These are phyloP conservation scores for Chaetophractus vellerosus DNA, from an alignment of 2,797 vertebrate genomes.

Conservation along the genomic window DNA sequence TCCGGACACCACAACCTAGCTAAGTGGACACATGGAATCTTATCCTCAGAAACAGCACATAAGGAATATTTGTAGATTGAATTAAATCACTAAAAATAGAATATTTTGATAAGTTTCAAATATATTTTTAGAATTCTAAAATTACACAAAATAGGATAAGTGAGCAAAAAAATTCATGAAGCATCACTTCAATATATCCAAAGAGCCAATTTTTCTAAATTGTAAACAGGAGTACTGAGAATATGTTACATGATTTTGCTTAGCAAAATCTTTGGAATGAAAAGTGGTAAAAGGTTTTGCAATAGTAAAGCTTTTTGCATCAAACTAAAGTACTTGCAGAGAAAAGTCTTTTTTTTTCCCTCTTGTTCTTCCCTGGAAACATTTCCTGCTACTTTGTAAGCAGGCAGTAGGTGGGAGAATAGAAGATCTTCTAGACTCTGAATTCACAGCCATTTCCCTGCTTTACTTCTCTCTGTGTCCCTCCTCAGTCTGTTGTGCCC, in stretches of 20 bases:
- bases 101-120: background rate
- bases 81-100: background rate
- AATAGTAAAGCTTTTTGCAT: background rate
- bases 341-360: background rate
- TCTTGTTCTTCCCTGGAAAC: background rate
- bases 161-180: background rate
- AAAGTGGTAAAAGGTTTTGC: background rate
- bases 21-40: background rate
- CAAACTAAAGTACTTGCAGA: background rate
- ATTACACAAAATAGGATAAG: background rate
- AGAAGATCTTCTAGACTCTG: background rate
- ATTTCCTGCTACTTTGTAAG: background rate
- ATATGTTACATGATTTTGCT: background rate
- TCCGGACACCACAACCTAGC: too few species aligned
- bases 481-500: background rate
- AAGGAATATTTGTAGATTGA: background rate
- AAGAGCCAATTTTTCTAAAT: slow-evolving; percentile 14
- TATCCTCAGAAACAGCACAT: background rate
- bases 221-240: background rate
- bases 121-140: slow-evolving; percentile 42
- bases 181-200: background rate
- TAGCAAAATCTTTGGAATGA: background rate
- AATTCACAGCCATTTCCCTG: background rate
- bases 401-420: background rate
- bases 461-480: background rate